Base-by-base conservation (phyloP, 2,797 vertebrate genomes). In the Apogon hyalosoma region DNA sequence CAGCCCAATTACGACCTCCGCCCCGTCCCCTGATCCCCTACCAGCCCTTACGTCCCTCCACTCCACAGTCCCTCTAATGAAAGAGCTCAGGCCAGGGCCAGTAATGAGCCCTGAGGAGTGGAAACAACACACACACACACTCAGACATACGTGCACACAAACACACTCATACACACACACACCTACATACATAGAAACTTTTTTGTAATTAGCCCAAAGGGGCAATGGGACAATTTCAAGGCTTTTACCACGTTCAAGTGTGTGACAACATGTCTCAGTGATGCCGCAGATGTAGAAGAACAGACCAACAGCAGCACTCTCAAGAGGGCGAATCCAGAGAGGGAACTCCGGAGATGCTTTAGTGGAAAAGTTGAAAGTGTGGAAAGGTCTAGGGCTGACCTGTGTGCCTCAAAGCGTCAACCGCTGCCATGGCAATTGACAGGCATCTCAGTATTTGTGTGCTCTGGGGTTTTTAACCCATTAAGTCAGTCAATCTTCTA, bases 1-100 rank as follows among this genome's bases (percentile, higher is more conserved):
- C 88, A 79, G 85, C 77, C 90, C 88, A 93, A 94, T 94, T 94
- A 94, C 75, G 75, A 88, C 87, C 88, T 89, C 82, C 81, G 58
- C 87, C 78, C 86, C 72, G 51, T 85, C 86, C 85, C 87, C 86
- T 67, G 83, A 70, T 89, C 83, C 82, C 87, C 83, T 14, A 53
- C 70, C 57, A 59, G 58, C 71, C 70, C 73, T 59, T 72, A 69
- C 28, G 67, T 70, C 85, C 84, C 88, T 85, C 83, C 81, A 82
- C 80, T 76, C 75, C 84, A 73, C 75, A 76, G 75, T 54, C 63
- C 65, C 66, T 63, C 58, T 91, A 93, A 94, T 93, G 90, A 93
- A 93, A 92, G 88, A 92, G 83, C 88, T 88, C 84, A 79, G 80
- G 75, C 76, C 84, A 50, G 79, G 68, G 70, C 74, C 74, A 85